Base-by-base conservation (phyloP, 2,113 vertebrate genomes). In the Phycodurus eques region DNA sequence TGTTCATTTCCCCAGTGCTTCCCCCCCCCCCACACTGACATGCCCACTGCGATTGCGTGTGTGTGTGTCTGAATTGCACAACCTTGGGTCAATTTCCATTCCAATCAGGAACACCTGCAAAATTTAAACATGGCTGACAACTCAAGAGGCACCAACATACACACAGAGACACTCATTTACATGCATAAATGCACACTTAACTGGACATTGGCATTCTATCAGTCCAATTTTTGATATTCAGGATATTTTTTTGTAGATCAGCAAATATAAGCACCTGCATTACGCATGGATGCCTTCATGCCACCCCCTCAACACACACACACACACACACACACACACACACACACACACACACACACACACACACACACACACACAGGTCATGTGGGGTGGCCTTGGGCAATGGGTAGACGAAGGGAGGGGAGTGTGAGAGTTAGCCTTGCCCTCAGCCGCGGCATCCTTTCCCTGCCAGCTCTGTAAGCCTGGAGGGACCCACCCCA, bases 381-480 rank as follows among this genome's bases (percentile, higher is more conserved):
- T 90, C 86, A 84, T 87, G 81, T 81, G 81, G 80, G 81, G 78
- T 67, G 46, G 89, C 90, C 86, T 88, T 89, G 84, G 84, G 86
- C 85, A 74, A 74, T 54, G 51, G 80, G 73, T 82, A 75, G 68
- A 79, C 68, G 67, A 66, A 72, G 76, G 83, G 71, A 67, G 78
- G 77, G 47, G 83, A 78, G 84, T 74, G 56, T 8, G 43, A 17
- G 78, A 80, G 83, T 85, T 85, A 88, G 87, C 88, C 88, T 89
- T 90, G 88, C 86, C 86, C 89, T 90, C 74, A 83, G 88, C 88
- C 88, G 83, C 87, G 89, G 87, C 90, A 88, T 87, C 79, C 66
- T 87, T 88, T 83, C 73, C 73, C 83, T 88, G 88, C 83, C 89
- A 87, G 85, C 77, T 86, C 80, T 68, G 77, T 74, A 85, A 85